Percentiles rank a stretch among this genome's conserved stretches.
Evolutionary conservation across 92 coral and sea anemone genomes (phyloP).

Genomic region (Palythoa heliodiscus): DNA sequence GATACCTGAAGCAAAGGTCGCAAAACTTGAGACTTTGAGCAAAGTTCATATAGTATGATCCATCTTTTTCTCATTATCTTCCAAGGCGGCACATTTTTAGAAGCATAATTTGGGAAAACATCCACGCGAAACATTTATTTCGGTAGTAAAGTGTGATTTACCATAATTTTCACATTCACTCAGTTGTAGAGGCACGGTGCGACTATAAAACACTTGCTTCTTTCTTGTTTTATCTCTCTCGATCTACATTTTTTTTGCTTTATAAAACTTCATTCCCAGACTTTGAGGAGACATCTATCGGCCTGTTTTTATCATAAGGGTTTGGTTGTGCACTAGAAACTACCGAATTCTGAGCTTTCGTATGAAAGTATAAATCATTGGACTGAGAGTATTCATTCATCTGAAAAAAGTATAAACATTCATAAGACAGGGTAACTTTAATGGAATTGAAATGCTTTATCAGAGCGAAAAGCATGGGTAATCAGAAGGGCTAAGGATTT

Average conservation of each 20-base stretch:
- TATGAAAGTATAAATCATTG: background rate
- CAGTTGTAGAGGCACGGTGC: background rate
- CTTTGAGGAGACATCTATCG: slow-evolving; percentile 1
- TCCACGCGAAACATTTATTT: background rate
- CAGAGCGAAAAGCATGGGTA: too few species aligned
- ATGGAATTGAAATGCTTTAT: too few species aligned
- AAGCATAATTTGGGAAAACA: background rate
- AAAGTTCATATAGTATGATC: background rate
- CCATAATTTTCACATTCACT: background rate
- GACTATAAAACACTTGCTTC: background rate
- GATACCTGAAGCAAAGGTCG: background rate
- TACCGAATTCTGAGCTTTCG: background rate
- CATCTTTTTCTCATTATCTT: background rate
- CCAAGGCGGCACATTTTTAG: background rate
- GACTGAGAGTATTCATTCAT: background rate
- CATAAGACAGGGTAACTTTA: background rate
- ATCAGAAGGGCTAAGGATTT: too few species aligned
- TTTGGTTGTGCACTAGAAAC: background rate
- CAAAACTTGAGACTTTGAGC: background rate
- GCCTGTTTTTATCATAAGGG: background rate
- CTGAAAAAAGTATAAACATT: background rate
- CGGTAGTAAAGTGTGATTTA: background rate
- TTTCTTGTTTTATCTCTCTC: background rate
- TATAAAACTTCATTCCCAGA: background rate
- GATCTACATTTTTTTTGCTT: background rate